A percentile compares a stretch with the other conserved stretches of the same genome.
Conservation (phyloP, 2,797 vertebrate genomes). For the Sebastes ruberrimus region DNA sequence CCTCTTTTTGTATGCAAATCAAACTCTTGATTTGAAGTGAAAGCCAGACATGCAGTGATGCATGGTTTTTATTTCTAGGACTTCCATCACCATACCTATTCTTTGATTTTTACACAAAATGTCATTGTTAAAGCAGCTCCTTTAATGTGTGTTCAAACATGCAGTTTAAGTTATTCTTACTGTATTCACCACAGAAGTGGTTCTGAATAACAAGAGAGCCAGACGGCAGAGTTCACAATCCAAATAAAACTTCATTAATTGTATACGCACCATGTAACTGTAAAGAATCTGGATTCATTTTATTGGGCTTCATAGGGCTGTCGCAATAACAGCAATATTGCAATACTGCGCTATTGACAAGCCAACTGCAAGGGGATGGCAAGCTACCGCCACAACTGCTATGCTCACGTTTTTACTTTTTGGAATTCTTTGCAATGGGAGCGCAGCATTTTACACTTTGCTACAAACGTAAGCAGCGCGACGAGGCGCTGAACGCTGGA, state of each 20-base stretch:
- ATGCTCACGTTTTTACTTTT: too few species aligned
- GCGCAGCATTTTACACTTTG: too few species aligned
- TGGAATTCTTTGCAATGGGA: too few species aligned
- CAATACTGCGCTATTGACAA: too few species aligned
- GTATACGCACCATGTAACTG: neutral
- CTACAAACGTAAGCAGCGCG: too few species aligned
- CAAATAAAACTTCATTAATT: neutral
- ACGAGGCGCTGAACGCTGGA: too few species aligned
- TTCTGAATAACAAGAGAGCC: slow-evolving; percentile 2
- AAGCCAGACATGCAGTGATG: neutral
- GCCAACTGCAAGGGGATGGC: too few species aligned
- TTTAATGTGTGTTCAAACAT: neutral
- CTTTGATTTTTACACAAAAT: neutral
- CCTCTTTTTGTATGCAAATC: slow-evolving; percentile 7
- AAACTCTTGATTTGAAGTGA: neutral
- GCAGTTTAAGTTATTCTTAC: neutral
- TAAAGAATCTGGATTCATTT: neutral
- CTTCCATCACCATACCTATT: neutral
- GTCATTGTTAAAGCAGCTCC: neutral
- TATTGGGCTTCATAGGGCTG: too few species aligned
- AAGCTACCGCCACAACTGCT: too few species aligned
- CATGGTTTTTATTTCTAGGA: neutral
- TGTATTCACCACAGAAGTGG: neutral
- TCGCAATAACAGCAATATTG: too few species aligned
- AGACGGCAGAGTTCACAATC: slow-evolving; percentile 25